phyloP scores from a whole-genome alignment of 1,140 invertebrate genomes.

The Littorina saxatilis region DNA sequence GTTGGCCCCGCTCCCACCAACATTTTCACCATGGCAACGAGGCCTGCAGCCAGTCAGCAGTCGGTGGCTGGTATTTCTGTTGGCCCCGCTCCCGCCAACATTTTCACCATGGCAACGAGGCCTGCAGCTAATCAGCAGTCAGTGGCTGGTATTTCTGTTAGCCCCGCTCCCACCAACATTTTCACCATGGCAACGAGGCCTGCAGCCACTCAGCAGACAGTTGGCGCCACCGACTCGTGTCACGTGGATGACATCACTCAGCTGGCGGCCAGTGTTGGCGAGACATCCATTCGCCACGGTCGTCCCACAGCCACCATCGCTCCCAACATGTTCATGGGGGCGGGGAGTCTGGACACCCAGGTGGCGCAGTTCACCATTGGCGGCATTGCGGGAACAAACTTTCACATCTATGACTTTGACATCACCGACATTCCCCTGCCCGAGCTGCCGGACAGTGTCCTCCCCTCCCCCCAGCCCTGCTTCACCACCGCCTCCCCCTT shows the following conservation, averaged over 20 bases:
- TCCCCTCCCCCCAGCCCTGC: too few species aligned
- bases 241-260: not conserved
- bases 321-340: not conserved
- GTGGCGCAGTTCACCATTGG: not conserved
- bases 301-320: not conserved
- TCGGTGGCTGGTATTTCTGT: not conserved
- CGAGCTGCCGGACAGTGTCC: not conserved
- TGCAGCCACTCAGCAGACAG: not conserved
- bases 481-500: too few species aligned
- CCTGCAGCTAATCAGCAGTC: not conserved
- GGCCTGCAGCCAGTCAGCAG: not conserved
- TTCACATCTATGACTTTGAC: conserved; percentile 7
- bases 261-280: not conserved
- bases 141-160: not conserved
- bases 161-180: not conserved
- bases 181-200: not conserved
- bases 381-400: not conserved
- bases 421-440: not conserved
- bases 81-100: not conserved
- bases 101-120: not conserved
- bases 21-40: not conserved
- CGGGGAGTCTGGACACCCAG: not conserved
- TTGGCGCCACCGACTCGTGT: too few species aligned
- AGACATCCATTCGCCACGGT: not conserved
- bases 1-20: not conserved